Evolutionary conservation across 2,113 vertebrate genomes (phyloP).

Genomic region (Dolichotis patagonum): DNA sequence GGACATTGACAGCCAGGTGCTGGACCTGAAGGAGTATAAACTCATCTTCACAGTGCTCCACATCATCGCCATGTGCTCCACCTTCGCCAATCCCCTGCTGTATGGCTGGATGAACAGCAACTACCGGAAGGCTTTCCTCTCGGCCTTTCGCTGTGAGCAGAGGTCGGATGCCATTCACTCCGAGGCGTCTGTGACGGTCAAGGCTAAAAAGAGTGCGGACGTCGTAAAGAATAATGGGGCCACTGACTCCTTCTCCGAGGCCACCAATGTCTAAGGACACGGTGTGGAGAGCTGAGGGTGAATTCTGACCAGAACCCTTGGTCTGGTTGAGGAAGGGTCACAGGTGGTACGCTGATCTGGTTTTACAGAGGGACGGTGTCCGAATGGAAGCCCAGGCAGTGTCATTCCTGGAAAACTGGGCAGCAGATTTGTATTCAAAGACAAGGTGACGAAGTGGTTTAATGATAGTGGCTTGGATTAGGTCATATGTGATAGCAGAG

Average conservation of each 20-base stretch:
- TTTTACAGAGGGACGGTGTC: slow-evolving; percentile 48
- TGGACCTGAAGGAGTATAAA: slow-evolving; percentile 93
- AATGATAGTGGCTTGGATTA: not conserved
- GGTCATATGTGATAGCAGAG: not conserved
- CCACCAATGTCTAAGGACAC: slow-evolving; percentile 89
- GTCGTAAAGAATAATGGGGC: slow-evolving; percentile 82
- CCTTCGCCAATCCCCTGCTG: slow-evolving; percentile 95
- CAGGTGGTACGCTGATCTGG: slow-evolving; percentile 41
- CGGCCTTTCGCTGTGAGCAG: slow-evolving; percentile 90
- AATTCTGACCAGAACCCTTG: slow-evolving; percentile 52
- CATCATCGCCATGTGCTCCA: slow-evolving; percentile 96
- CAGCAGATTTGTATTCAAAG: not conserved
- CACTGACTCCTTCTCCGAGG: slow-evolving; percentile 86
- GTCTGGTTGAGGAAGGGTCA: slow-evolving; percentile 7
- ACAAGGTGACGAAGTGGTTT: not conserved
- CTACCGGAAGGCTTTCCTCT: slow-evolving; percentile 94
- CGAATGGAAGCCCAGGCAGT: not conserved
- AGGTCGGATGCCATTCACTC: slow-evolving; percentile 88
- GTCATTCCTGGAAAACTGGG: slow-evolving; percentile 5
- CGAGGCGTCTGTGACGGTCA: slow-evolving; percentile 84
- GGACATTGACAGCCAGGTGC: slow-evolving; percentile 92
- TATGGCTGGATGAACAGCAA: slow-evolving; percentile 99
- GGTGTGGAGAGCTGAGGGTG: not conserved
- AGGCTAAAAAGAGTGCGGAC: slow-evolving; percentile 86
- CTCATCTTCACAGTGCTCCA: slow-evolving; percentile 96